phyloP scores from a whole-genome alignment of 2,113 vertebrate genomes.

The Salminus brasiliensis region DNA sequence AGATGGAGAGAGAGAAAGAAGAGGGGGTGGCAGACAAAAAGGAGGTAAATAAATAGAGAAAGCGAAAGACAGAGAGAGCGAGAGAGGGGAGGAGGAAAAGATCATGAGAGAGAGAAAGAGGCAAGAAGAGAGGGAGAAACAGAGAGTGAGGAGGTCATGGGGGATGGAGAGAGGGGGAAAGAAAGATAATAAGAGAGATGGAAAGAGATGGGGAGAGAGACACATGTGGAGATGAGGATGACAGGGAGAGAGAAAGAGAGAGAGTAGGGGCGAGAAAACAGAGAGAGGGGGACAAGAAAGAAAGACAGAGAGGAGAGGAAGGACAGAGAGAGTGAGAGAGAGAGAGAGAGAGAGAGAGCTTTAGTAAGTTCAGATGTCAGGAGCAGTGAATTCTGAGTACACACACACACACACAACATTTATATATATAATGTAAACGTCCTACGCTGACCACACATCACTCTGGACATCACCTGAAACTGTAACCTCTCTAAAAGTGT shows the following conservation, averaged over 20 bases:
- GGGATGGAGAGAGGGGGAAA: no score
- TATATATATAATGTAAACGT: not conserved
- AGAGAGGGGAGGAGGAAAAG: constrained; percentile 5
- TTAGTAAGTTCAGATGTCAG: not conserved
- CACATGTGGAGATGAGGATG: not conserved
- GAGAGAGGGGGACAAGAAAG: not conserved
- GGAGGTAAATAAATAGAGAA: not conserved
- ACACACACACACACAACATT: no score
- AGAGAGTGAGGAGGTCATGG: no score
- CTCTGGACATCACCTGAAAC: constrained; percentile 22
- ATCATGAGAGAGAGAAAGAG: not conserved
- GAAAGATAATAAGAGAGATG: no score
- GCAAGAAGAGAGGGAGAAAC: no score
- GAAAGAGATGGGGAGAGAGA: no score
- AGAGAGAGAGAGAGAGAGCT: not conserved
- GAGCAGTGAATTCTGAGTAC: not conserved
- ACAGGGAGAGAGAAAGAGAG: not conserved
- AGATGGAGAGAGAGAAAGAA: not conserved
- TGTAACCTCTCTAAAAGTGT: constrained; percentile 6
- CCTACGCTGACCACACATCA: constrained; percentile 15
- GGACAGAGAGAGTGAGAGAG: not conserved
- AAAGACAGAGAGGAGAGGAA: not conserved
- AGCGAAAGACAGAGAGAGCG: constrained; percentile 33
- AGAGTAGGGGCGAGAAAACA: not conserved
- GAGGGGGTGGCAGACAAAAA: no score